phyloP scores from a whole-genome alignment of 1,140 invertebrate species.

The Nomia melanderi region DNA sequence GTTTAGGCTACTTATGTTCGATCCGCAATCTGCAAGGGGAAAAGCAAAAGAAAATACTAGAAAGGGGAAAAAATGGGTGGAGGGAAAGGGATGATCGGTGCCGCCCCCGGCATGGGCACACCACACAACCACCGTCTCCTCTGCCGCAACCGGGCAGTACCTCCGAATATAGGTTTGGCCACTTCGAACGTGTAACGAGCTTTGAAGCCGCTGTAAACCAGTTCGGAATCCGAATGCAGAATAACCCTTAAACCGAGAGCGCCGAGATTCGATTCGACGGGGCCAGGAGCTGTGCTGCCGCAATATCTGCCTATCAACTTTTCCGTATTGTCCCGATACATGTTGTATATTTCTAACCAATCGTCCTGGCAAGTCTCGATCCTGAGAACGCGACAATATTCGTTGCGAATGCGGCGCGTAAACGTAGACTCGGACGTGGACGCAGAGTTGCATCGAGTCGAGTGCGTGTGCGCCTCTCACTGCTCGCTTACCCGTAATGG shows the following conservation, averaged over 20 bases:
- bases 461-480: too few species aligned
- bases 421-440: too few species aligned
- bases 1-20: constrained; percentile 91
- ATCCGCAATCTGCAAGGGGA: constrained; percentile 88
- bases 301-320: constrained; percentile 93
- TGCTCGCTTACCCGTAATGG: constrained; percentile 82
- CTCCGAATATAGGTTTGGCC: constrained; percentile 92
- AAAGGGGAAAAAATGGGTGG: background rate
- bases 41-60: background rate
- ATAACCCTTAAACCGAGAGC: constrained; percentile 91
- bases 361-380: constrained; percentile 91
- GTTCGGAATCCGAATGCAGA: constrained; percentile 90
- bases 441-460: too few species aligned
- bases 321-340: constrained; percentile 89
- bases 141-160: too few species aligned
- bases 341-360: constrained; percentile 95
- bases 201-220: constrained; percentile 94
- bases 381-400: constrained; percentile 75
- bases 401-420: too few species aligned
- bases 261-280: constrained; percentile 93
- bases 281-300: constrained; percentile 91
- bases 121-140: too few species aligned
- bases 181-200: constrained; percentile 93
- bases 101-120: too few species aligned
- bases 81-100: too few species aligned